Base-by-base conservation (phyloP, 2,113 vertebrate genomes). In the Acrocephalus arundinaceus region DNA sequence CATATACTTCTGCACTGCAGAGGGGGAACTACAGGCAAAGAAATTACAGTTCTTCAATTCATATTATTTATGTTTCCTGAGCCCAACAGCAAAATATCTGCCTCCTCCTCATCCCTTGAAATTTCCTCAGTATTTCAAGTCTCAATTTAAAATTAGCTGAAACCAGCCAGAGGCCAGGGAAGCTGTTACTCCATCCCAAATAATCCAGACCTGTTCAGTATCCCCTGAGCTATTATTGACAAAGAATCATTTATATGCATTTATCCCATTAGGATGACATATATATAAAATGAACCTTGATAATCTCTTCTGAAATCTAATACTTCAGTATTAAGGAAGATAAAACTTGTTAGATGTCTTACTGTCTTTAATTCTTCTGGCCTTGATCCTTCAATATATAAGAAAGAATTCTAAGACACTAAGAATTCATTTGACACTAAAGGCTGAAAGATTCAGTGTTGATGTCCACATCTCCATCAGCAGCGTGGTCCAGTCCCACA, bases 401-500 rank as follows among this genome's bases (percentile, higher is more conserved):
- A 73, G 22, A 35, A 85, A 39, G 5, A 39, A 39, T 39, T 39
- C 37, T 39, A 39, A 39, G 37, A 39, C 37, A 39, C 25, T 23
- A 43, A 61, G 23, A 65, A 48, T 46, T 61, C 14, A 24, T 5
- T 18, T 33, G 45, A n/a, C 21, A 17, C 39, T 25, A 16, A 43
- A 73, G 27, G 18, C n/a, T 59, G 31, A 84, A 48, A 68, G 58
- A 27, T 23, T 58, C 66, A 13, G 11, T 1, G 2, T 5, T 31
- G 85, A 25, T 61, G 48, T 33, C 18, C 81, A 71, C 48, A 27
- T 10, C 33, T 51, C 73, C 85, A 63, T 5, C 61, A 74, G 27
- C 21, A 45, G 48, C 0, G 0, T 5, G 21, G 5, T 15, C 37
- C 6, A 10, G 25, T 8, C 61, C 59, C 76, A 79, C 1, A 0